Conservation (phyloP, 2,888 invertebrate species). For the Polyommatus iphigenia region DNA sequence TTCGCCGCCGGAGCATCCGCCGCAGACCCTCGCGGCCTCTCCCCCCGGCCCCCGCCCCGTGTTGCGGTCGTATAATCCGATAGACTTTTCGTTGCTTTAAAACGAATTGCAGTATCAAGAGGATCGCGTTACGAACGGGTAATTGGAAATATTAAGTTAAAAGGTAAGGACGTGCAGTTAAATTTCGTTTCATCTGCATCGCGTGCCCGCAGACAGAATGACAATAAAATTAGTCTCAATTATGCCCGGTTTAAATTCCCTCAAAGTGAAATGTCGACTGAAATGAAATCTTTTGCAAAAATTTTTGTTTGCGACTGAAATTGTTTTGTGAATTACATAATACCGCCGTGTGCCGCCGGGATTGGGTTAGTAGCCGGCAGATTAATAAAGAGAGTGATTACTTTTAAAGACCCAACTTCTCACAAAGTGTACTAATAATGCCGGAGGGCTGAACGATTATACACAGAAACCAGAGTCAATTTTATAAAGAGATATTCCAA, state of each 20-base stretch:
- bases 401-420: neutral
- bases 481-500: neutral
- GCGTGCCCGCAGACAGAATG: constrained; percentile 30
- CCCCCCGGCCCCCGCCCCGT: constrained; percentile 42
- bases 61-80: constrained; percentile 37
- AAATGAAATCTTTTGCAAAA: constrained; percentile 14
- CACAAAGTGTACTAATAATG: neutral
- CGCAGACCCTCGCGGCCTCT: constrained; percentile 40
- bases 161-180: constrained; percentile 28
- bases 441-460: neutral
- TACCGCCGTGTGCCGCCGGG: neutral
- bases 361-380: constrained; percentile 2
- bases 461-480: neutral
- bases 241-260: constrained; percentile 22
- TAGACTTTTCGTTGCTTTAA: constrained; percentile 26
- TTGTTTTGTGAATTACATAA: neutral
- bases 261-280: constrained; percentile 13
- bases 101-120: constrained; percentile 28
- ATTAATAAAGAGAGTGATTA: neutral
- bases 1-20: constrained; percentile 51
- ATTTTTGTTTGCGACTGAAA: constrained; percentile 11
- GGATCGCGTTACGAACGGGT: neutral
- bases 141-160: constrained; percentile 28
- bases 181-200: constrained; percentile 26
- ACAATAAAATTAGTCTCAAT: constrained; percentile 29